Evolutionary conservation across 2,888 invertebrate genomes (phyloP), one percentile per base, ranked within the genome.

Genomic region (Parnassius smintheus): DNA sequence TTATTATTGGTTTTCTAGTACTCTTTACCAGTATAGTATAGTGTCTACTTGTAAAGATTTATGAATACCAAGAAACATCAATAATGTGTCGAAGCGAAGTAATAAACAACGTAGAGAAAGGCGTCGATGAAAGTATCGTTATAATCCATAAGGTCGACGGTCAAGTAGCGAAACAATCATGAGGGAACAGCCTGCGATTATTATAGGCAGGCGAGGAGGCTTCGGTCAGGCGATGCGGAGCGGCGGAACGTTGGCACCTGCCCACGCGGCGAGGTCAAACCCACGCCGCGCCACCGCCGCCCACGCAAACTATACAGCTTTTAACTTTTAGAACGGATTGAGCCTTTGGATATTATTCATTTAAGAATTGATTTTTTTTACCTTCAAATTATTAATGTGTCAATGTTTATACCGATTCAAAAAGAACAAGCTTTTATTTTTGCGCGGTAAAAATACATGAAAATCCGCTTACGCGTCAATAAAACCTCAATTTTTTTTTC

Each of bases 171-270:
- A 71, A 61, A 66, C 74, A 72, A 72, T 70, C 70, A 74, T 74
- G 49, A 46, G 73, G 75, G 68, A 57, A 73, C 70, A 61, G 65
- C 35, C 35, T 35, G 70, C 70, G 62, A 65, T 49, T n/a, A 49
- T 53, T 68, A 70, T 71, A 74, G 74, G 64, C 77, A 7, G 76
- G 77, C 76, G 78, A 79, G 75, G 80, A 80, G 76, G 80, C 81
- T 83, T 83, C 85, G 83, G 83, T 84, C 74, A 46, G 12, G 46
- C 46, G 46, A 46, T 12, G 46, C 46, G 49, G 85, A 85, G 87
- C 85, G 83, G 84, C 86, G 86, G 89, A 84, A 83, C 86, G 86
- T 87, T 84, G 86, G 86, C 88, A 89, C 89, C 88, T 88, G 86
- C 63, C 63, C 63, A 63, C 60, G 54, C 56, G 54, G 75, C 78